phyloP scores from a whole-genome alignment of 2,113 vertebrate genomes.

The Hemiscyllium ocellatum region DNA sequence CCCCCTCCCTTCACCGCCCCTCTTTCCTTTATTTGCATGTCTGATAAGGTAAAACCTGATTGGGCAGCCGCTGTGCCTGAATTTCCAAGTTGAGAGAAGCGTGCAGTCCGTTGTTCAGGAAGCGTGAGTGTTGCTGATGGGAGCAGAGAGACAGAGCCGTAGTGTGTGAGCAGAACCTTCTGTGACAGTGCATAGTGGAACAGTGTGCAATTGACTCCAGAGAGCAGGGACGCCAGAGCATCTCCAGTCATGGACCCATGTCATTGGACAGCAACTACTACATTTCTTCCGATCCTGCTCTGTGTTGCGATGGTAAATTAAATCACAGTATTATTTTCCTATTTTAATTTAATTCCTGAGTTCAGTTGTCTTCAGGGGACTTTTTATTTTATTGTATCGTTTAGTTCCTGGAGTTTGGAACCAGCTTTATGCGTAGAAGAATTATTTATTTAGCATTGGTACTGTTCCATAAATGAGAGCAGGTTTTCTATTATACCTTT shows the following conservation, averaged over 20 bases:
- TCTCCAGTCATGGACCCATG: conserved; percentile 54
- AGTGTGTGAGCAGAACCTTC: conserved; percentile 51
- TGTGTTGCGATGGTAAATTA: conserved; percentile 60
- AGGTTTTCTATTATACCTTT: not conserved
- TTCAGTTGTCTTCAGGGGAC: not conserved
- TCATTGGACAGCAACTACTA: conserved; percentile 54
- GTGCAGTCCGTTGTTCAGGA: conserved; percentile 51
- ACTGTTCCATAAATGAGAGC: not conserved
- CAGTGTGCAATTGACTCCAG: conserved; percentile 41
- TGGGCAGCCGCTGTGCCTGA: conserved; percentile 61
- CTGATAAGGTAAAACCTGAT: conserved; percentile 67
- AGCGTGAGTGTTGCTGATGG: conserved; percentile 58
- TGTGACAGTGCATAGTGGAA: conserved; percentile 59
- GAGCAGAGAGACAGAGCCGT: conserved; percentile 58
- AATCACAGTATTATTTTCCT: not conserved
- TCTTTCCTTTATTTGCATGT: conserved; percentile 65
- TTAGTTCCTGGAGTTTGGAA: not conserved
- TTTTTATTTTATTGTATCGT: not conserved
- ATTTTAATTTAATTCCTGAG: conserved; percentile 4
- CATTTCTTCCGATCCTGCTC: conserved; percentile 53
- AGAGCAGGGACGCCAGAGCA: conserved; percentile 45
- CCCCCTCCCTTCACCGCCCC: conserved; percentile 40
- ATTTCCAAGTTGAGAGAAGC: conserved; percentile 50
- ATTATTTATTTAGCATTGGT: not conserved
- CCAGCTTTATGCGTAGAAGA: not conserved